Evolutionary conservation across 2,113 vertebrate species (phyloP), one percentile per base, ranked within the genome.

Genomic region (Bungarus multicinctus): DNA sequence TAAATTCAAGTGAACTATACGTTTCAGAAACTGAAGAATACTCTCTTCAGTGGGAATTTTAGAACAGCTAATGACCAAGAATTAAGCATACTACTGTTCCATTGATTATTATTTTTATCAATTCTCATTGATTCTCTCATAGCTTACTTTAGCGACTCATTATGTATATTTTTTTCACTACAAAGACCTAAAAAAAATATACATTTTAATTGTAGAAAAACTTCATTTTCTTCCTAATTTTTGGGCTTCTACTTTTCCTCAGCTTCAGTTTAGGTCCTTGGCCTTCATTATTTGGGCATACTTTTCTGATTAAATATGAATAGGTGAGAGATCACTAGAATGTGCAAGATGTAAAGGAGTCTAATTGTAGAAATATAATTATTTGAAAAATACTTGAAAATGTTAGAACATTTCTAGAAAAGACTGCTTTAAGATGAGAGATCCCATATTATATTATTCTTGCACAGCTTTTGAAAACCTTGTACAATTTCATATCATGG

Each of bases 91-190:
- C 60, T 0, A 0, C 34, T 89, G 58, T 85, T 52, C 95, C 55
- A 88, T 14, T 93, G 88, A 53, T 93, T 52, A 89, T 53, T 55
- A 90, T 87, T 27, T 74, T 89, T 25, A 58, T 58, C 23, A 58
- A 58, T 58, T 58, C 7, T 25, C 25, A 25, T 58, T 58, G 74
- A 58, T 91, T 52, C 23, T 91, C 39, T 95, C 54, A 57, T 60
- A 45, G 85, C 57, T 87, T 87, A 11, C 91, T 91, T 60, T 23
- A 91, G 87, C 94, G 91, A 92, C 91, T 96, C 93, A 90, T n/a
- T 64, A 57, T 53, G 58, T 90, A 92, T 89, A 60, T 47, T 91
- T 4, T 87, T 18, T 58, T 58, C 8, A 50, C 39, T 60, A 25
- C 45, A 93, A 90, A 94, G 91, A 23, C 43, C 27, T 18, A 45